Evolutionary conservation across 2,888 invertebrate species (phyloP).

Genomic region (Drosophila prolongata): DNA sequence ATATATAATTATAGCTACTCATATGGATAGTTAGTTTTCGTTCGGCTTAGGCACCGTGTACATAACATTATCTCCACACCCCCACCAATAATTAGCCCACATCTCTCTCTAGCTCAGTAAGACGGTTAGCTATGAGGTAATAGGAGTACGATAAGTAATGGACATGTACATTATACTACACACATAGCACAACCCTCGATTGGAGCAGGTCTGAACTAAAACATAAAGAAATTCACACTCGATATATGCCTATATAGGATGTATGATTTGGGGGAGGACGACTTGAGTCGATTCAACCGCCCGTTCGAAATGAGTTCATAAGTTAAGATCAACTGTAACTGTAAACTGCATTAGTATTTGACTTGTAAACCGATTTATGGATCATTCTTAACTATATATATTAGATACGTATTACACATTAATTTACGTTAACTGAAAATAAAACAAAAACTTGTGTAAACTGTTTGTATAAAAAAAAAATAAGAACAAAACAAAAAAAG

Average conservation of each 20-base stretch:
- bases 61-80: slow-evolving; percentile 70
- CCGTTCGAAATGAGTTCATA: slow-evolving; percentile 28
- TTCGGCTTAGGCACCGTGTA: slow-evolving; percentile 68
- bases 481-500: slow-evolving; percentile 42
- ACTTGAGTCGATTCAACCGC: not conserved
- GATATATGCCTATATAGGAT: slow-evolving; percentile 7
- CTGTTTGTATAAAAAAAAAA: slow-evolving; percentile 77
- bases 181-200: slow-evolving; percentile 51
- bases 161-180: slow-evolving; percentile 57
- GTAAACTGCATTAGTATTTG: slow-evolving; percentile 72
- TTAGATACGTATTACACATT: slow-evolving; percentile 37
- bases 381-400: slow-evolving; percentile 43
- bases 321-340: slow-evolving; percentile 31
- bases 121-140: slow-evolving; percentile 20
- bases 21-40: slow-evolving; percentile 45
- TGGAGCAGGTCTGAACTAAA: slow-evolving; percentile 30
- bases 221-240: slow-evolving; percentile 17
- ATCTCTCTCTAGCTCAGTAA: slow-evolving; percentile 23
- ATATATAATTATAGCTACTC: slow-evolving; percentile 1
- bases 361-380: slow-evolving; percentile 47
- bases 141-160: slow-evolving; percentile 36
- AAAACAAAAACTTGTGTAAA: slow-evolving; percentile 61
- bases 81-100: slow-evolving; percentile 64
- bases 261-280: slow-evolving; percentile 14
- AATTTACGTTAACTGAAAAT: slow-evolving; percentile 43